Evolutionary conservation across 2,113 vertebrate species (phyloP), one percentile per base, ranked within the genome.

Genomic region (Dicerorhinus sumatrensis): DNA sequence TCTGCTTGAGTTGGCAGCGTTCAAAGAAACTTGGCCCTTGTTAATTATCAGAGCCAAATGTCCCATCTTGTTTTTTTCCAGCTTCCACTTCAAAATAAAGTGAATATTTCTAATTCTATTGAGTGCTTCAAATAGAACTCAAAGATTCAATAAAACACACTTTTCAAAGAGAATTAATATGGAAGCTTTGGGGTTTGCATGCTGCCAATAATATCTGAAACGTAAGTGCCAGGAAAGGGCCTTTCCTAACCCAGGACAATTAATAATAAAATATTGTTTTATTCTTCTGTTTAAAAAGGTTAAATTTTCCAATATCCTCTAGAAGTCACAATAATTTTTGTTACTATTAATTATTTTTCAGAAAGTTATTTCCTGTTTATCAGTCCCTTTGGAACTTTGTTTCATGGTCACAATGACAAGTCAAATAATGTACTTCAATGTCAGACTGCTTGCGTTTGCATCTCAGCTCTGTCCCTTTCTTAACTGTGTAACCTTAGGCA

Each of bases 21-120:
- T 75, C 4, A 97, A 92, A 96, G 83, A 82, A 96, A 91, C 36
- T 79, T 29, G 4, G 84, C 36, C 75, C 86, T 91, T 70, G 70
- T 80, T 51, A 75, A 56, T 79, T 36, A 13, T 82, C 62, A 73
- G 48, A 83, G 90, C 94, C 94, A 92, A 92, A 69, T 42, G 65
- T 42, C 42, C 51, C 70, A 48, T 83, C 62, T n/a, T 80, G 51
- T 73, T 89, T 42, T 85, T 46, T 54, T 69, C 86, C 97, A 94
- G 51, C 33, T 94, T 92, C 91, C 51, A 75, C 79, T 97, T 96
- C 69, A 83, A 96, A 97, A 86, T 80, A 92, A 94, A 96, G 5
- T 84, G 93, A 89, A 20, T 82, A 75, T 90, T 89, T 93, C 75
- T 77, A 42, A 84, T 79, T 33, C 80, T 91, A 13, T 11, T 70